These are phyloP conservation scores for Oceanites oceanicus DNA, from an alignment of 2,113 vertebrate genomes.

Conservation along the genomic window DNA sequence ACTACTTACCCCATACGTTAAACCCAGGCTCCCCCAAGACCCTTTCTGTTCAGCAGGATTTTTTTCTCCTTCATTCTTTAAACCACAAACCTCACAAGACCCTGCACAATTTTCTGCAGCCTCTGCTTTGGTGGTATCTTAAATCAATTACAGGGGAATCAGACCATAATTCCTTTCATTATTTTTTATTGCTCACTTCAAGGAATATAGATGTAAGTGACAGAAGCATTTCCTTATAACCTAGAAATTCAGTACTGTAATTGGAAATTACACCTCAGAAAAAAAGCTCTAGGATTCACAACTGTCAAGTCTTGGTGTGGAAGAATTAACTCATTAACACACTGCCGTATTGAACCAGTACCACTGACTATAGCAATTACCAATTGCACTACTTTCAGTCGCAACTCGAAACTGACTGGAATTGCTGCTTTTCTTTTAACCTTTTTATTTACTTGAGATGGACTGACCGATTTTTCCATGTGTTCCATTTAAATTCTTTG, in stretches of 20 bases:
- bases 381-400: background rate
- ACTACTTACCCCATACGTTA: background rate
- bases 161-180: constrained; percentile 5
- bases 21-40: background rate
- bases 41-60: background rate
- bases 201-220: constrained; percentile 29
- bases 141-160: background rate
- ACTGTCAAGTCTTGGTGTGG: constrained; percentile 18
- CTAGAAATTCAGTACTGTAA: constrained; percentile 45
- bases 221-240: background rate
- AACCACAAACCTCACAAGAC: background rate
- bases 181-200: constrained; percentile 17
- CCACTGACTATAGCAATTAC: constrained; percentile 23
- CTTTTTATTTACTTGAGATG: background rate
- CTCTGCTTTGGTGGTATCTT: background rate
- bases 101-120: background rate
- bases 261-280: constrained; percentile 40
- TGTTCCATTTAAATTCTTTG: constrained; percentile 1
- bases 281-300: constrained; percentile 55
- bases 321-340: constrained; percentile 64
- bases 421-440: background rate
- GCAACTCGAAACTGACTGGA: constrained; percentile 9
- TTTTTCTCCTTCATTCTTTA: background rate
- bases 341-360: background rate
- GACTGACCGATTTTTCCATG: background rate